Conservation (phyloP, 1,140 invertebrate species). For the Lepidurus couesii region DNA sequence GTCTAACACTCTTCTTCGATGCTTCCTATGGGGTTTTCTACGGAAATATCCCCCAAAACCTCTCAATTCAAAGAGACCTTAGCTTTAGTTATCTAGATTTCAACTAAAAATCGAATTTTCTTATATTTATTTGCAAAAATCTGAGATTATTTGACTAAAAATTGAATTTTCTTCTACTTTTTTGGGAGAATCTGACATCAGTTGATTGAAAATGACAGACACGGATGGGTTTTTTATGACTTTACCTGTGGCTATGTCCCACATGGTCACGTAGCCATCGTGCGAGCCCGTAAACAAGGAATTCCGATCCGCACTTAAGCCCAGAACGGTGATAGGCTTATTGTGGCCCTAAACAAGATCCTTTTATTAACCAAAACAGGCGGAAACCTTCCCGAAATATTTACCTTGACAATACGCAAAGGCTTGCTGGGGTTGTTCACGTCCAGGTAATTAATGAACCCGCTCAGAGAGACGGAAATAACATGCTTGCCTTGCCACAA, state of each 20-base stretch:
- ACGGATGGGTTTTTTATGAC: constrained; percentile 23
- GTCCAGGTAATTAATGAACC: constrained; percentile 93
- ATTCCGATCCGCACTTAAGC: constrained; percentile 64
- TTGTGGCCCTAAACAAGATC: constrained; percentile 72
- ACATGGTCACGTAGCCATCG: constrained; percentile 82
- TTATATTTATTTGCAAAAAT: too few species aligned
- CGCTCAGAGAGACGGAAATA: constrained; percentile 84
- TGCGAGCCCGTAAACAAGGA: constrained; percentile 88
- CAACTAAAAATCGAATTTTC: too few species aligned
- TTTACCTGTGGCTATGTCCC: constrained; percentile 68
- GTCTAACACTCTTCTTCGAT: background rate
- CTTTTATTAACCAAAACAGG: constrained; percentile 34
- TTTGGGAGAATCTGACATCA: too few species aligned
- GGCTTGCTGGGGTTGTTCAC: constrained; percentile 77
- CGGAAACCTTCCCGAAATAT: constrained; percentile 19
- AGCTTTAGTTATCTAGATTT: too few species aligned
- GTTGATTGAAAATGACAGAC: too few species aligned
- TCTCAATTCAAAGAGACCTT: too few species aligned
- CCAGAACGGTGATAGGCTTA: constrained; percentile 92
- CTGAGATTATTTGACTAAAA: too few species aligned
- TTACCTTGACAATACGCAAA: constrained; percentile 73
- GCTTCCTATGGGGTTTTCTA: too few species aligned
- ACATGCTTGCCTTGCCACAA: constrained; percentile 88
- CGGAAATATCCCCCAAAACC: too few species aligned
- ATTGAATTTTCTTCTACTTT: too few species aligned